Evolutionary conservation across 1,140 invertebrate genomes (phyloP), one percentile per base, ranked within the genome.

Genomic region (Pemphigus obesinymphae): DNA sequence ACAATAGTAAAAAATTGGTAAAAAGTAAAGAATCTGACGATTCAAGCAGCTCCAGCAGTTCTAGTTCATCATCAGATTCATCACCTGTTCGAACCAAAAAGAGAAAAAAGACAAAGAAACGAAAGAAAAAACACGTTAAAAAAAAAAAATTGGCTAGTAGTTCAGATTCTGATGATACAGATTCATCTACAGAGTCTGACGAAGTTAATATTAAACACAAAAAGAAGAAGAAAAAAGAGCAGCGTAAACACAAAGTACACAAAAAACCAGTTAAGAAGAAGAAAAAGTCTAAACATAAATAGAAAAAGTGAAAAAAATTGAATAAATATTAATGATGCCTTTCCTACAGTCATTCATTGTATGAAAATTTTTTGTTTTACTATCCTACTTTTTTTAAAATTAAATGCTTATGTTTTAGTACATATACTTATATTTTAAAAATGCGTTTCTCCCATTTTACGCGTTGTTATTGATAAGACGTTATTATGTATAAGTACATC

Each of bases 211-310:
- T 58, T 31, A 84, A 83, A 43, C 58, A 82, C 53, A 84, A 83
- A 50, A 83, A 83, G 45, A 84, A 84, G 53, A 85, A 84, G 58
- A 84, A 83, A 40, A 83, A 84, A 61, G 83, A 85, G 6, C 84
- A 84, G 63, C 84, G 84, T 53, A 85, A 84, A 48, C 83, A 82
- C 23, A 84, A 84, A 66, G 20, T 45, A 4, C 55, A 66, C 50
- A 85, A 84, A 53, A 83, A 70, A 45, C 83, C 84, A 20, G 72
- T 83, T 1, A 85, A 84, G 63, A 85, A 85, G 73, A 83, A 83
- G 48, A 85, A 85, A 82, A 85, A 85, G 82, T 82, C 83, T 29
- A 85, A 85, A 82, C 83, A 84, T 55, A 82, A 48, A 61, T 83
- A 68, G 31, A 37, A 48, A 10, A 72, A 3, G 11, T n/a, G n/a